A percentile compares a stretch with the other conserved stretches of the same genome.
Evolutionary conservation across 2,113 vertebrate genomes (phyloP).

Genomic region (Rostratula benghalensis): DNA sequence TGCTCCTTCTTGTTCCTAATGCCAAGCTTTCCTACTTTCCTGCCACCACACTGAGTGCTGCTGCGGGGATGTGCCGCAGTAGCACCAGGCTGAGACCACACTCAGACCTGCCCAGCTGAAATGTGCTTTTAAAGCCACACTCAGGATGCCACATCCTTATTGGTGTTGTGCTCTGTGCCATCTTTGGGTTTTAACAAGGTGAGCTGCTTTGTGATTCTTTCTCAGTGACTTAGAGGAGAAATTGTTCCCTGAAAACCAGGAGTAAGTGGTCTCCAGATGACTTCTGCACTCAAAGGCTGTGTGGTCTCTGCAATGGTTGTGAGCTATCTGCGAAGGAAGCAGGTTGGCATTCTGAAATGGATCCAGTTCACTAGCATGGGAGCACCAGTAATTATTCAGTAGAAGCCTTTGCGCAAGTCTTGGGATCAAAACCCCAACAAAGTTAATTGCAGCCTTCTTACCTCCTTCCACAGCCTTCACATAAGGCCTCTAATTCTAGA

Average conservation of each 20-base stretch:
- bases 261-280: neutral
- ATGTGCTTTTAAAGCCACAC: neutral
- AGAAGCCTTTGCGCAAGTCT: neutral
- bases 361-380: neutral
- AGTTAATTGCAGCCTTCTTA: neutral
- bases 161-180: neutral
- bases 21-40: too few relatives aligned
- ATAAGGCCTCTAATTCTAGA: neutral
- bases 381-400: neutral
- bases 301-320: too few relatives aligned
- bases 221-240: neutral
- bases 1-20: neutral
- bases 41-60: neutral
- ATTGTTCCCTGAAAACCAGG: neutral
- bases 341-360: neutral
- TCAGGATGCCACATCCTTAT: neutral
- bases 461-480: neutral
- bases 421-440: neutral
- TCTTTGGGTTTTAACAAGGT: neutral
- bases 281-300: neutral
- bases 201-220: neutral
- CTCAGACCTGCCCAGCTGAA: neutral
- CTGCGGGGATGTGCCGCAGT: neutral
- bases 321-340: neutral
- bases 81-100: neutral